Conservation (phyloP, 2,888 invertebrate genomes). For the Fragum fragum region DNA sequence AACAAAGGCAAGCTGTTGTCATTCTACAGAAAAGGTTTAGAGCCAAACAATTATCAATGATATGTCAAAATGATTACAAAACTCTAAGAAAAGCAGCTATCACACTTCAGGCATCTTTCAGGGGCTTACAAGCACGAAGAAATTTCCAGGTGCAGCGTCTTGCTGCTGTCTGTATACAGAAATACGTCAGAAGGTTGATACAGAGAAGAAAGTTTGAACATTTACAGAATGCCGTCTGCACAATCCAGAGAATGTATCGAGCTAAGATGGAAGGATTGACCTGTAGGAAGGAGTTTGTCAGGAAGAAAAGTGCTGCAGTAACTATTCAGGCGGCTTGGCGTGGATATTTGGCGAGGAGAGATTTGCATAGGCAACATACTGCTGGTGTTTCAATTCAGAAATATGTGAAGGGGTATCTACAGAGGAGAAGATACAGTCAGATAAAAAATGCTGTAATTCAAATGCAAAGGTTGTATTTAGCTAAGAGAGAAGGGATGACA, state of each 20-base stretch:
- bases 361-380: conserved; percentile 38
- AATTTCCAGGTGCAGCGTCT: conserved; percentile 31
- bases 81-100: conserved; percentile 48
- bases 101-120: conserved; percentile 65
- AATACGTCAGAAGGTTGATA: conserved; percentile 16
- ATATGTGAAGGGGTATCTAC: conserved; percentile 26
- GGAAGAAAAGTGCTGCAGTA: conserved; percentile 57
- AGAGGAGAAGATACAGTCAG: conserved; percentile 27
- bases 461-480: conserved; percentile 60
- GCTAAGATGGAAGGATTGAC: conserved; percentile 42
- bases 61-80: background rate
- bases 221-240: conserved; percentile 48
- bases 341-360: conserved; percentile 12
- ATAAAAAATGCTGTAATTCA: conserved; percentile 49
- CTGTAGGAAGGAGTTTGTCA: conserved; percentile 32
- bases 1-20: conserved; percentile 55
- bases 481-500: conserved; percentile 13
- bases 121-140: conserved; percentile 58
- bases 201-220: conserved; percentile 36
- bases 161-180: conserved; percentile 67
- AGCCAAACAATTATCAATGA: background rate
- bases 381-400: conserved; percentile 64
- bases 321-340: conserved; percentile 65
- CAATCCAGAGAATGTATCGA: conserved; percentile 64
- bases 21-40: conserved; percentile 49